These are phyloP conservation scores for Chrysolina oricalcia DNA, from an alignment of 2,888 invertebrate genomes.

Conservation along the genomic window DNA sequence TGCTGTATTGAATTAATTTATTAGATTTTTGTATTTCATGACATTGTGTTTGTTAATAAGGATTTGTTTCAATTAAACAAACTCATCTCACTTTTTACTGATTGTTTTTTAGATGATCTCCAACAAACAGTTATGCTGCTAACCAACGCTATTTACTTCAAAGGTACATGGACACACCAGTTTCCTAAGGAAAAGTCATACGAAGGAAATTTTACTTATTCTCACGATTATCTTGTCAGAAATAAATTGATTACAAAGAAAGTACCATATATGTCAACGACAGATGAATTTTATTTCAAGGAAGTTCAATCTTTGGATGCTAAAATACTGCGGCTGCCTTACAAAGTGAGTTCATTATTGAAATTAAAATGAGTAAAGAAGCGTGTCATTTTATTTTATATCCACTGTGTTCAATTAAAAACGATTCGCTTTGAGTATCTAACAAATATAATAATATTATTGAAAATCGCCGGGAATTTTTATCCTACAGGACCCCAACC, in stretches of 20 bases:
- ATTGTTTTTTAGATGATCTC: conserved; percentile 74
- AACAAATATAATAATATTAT: no score
- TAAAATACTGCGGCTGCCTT: conserved; percentile 83
- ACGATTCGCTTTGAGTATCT: no score
- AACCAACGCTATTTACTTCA: conserved; percentile 87
- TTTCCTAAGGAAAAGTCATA: conserved; percentile 79
- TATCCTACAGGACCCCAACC: no score
- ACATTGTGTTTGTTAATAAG: no score
- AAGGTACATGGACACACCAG: conserved; percentile 84
- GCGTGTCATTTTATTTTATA: no score
- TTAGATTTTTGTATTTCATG: no score
- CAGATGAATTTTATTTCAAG: conserved; percentile 77
- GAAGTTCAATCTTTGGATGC: conserved; percentile 79
- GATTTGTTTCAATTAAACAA: no score
- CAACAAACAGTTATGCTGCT: conserved; percentile 77
- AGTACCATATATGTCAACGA: conserved; percentile 81
- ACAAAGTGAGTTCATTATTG: conserved; percentile 73
- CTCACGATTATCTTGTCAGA: conserved; percentile 64
- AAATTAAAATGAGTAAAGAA: no score
- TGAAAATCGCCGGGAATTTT: no score
- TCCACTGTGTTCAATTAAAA: no score
- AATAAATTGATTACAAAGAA: conserved; percentile 65
- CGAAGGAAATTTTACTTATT: conserved; percentile 76
- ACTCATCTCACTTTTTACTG: conserved; percentile 2
- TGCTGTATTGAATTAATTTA: no score